Base-by-base conservation (phyloP, 2,888 invertebrate species). In the Allygus modestus region DNA sequence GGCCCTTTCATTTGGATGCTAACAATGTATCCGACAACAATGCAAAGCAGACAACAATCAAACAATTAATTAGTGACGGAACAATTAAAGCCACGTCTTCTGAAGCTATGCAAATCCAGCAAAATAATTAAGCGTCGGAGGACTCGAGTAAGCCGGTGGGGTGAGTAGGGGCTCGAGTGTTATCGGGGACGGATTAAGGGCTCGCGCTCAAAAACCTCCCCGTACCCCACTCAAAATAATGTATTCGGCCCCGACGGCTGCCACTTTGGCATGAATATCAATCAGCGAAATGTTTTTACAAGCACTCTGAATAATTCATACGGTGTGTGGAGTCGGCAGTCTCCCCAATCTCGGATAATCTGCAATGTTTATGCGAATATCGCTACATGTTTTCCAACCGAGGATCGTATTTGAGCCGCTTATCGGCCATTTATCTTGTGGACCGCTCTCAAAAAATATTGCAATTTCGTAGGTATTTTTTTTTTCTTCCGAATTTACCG, bases 231-330 rank as follows among this genome's bases (percentile, higher is more conserved):
- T 79, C 33, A 20, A 79, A 79, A 58, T 79, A 79, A 79, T 79
- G 79, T 79, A 79, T 79, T 31, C 79, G 79, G 79, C 79, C 79
- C 58, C 79, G 37, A 31, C 58, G 79, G 79, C 79, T 79, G 79
- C 79, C 79, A 79, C 79, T 79, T 79, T 79, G 79, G 79, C 79
- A 79, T 79, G 79, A 79, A 79, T 79, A 79, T 79, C 79, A 79
- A 79, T 79, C 79, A 79, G 79, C 79, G 58, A 79, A 79, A 79
- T 79, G 79, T 79, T 79, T 79, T 79, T 79, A 79, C 79, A 79
- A 79, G 79, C 28, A 31, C 37, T 33, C 20, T 79, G 79, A 79
- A 79, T 79, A 79, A 79, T 79, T 79, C 79, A 79, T 79, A 28
- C 58, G 51, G 31, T 31, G 54, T 77, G 77, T 54, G 58, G 77